phyloP scores from a whole-genome alignment of 1,140 invertebrate species.

The Pseudomyrmex pallidus region DNA sequence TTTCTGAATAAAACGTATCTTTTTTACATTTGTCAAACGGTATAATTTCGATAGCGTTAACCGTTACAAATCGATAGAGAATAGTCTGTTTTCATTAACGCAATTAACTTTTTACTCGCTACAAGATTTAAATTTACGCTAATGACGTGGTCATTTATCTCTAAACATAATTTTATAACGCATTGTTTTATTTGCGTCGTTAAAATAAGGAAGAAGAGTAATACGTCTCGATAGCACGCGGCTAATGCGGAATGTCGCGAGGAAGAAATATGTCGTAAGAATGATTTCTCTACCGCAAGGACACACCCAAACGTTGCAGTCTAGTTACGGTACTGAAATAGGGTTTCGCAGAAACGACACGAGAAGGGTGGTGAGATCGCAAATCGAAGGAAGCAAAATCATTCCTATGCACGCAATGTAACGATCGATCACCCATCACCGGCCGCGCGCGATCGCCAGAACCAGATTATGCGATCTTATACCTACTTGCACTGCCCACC shows the following conservation, averaged over 20 bases:
- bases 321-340: conserved; percentile 53
- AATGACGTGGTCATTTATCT: not conserved
- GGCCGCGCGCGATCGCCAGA: conserved; percentile 60
- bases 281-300: conserved; percentile 28
- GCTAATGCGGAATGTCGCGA: not conserved
- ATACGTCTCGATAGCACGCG: not conserved
- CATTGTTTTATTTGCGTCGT: not conserved
- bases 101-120: not conserved
- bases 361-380: conserved; percentile 64
- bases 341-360: conserved; percentile 41
- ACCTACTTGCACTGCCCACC: conserved; percentile 10
- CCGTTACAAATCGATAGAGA: too few relatives aligned
- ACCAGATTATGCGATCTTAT: conserved; percentile 52
- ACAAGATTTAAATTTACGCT: not conserved
- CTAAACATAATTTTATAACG: conserved; percentile 15
- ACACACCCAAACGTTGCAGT: conserved; percentile 7
- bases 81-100: not conserved
- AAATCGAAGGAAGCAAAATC: conserved; percentile 74
- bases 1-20: too few relatives aligned
- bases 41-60: too few relatives aligned
- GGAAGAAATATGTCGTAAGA: conserved; percentile 21
- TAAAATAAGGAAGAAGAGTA: not conserved
- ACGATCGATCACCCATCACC: conserved; percentile 77
- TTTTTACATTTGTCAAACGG: too few relatives aligned
- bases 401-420: conserved; percentile 74